Base-by-base conservation (phyloP, 2,888 invertebrate species). In the Antitype chi region DNA sequence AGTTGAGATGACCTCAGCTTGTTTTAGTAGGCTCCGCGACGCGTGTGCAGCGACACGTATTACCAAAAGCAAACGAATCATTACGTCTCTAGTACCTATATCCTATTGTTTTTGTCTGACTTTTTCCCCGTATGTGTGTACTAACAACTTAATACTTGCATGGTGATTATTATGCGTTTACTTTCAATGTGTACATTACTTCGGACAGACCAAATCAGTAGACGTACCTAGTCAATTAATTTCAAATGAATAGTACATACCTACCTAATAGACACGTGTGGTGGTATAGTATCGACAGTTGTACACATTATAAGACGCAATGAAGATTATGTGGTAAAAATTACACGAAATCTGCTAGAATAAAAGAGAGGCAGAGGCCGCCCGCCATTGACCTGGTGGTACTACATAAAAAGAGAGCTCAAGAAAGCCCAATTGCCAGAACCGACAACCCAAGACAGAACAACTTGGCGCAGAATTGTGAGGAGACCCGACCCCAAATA, bases 11-110 rank as follows among this genome's bases (percentile, higher is more conserved):
- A 75, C 74, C 53, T 74, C 43, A 52, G 13, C 8, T 32, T 77
- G 6, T 6, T 62, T 75, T 68, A 79, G 79, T 79, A 52, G 23
- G 55, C 43, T 23, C 60, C 17, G 43, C 57, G 52, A 57, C 82
- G 82, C 82, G 67, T 47, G 76, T 68, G 57, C 25, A 25, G 43
- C 52, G 3, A 49, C 32, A 59, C 82, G 79, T 63, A 47, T 4
- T n/a, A n/a, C n/a, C 7, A 5, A 5, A 11, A 32, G 49, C 15
- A 72, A 62, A 23, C 13, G 8, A 79, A 47, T 60, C 20, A 66
- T 59, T 52, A 15, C 43, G n/a, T 28, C 55, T 17, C 20, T 38
- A 38, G 38, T 38, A 38, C 38, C 13, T 47, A 5, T 43, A 11
- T 70, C 0, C 15, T 8, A 78, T 20, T 43, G 38, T 20, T 78